These are phyloP conservation scores for Piscicola geometra DNA, from an alignment of 2,888 invertebrate genomes.

Conservation along the genomic window DNA sequence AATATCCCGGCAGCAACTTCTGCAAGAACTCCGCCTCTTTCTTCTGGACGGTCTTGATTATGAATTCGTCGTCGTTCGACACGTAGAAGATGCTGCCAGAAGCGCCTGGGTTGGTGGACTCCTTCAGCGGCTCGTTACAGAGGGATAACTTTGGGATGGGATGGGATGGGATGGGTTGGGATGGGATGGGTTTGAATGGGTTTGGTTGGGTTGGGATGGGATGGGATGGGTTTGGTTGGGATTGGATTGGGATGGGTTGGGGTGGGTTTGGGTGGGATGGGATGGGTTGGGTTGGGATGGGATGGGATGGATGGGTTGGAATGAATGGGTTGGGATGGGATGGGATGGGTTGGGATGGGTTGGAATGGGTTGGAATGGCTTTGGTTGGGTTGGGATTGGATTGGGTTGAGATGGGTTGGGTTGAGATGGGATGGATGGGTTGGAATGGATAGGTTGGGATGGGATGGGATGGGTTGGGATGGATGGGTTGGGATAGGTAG, in stretches of 20 bases:
- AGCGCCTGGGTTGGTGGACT: conserved; percentile 96
- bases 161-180: neutral
- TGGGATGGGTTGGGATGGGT: neutral
- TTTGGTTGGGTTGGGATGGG: neutral
- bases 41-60: conserved; percentile 98
- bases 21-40: conserved; percentile 99
- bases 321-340: too few species aligned
- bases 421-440: neutral
- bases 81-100: conserved; percentile 99
- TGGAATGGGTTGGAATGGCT: neutral
- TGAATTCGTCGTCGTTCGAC: conserved; percentile 97
- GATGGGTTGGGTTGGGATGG: neutral
- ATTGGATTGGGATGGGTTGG: neutral
- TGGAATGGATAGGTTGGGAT: neutral
- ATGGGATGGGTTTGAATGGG: neutral
- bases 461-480: too few species aligned
- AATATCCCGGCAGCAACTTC: conserved; percentile 93
- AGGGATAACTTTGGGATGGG: conserved; percentile 75
- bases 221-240: neutral
- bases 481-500: too few species aligned
- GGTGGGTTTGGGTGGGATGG: neutral
- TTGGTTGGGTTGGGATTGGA: too few species aligned
- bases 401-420: neutral
- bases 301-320: neutral
- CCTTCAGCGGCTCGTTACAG: conserved; percentile 87